Evolutionary conservation across 2,888 invertebrate genomes (phyloP), one percentile per base, ranked within the genome.

Genomic region (Temnothorax unifasciatus): DNA sequence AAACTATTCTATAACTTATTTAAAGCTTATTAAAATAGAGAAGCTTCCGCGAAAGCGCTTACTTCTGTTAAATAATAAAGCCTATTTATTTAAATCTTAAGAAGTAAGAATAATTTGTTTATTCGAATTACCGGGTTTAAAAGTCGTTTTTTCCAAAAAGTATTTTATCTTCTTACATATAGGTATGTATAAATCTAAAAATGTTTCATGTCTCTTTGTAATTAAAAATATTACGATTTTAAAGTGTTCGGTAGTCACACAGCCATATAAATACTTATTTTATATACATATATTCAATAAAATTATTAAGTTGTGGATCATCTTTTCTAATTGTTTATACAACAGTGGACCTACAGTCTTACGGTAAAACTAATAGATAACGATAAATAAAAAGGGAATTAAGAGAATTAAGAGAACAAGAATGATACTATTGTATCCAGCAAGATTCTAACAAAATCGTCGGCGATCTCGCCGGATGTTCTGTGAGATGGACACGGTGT

Each of bases 391-490:
- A n/a, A 15, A 21, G 29, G 29, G 1, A 44, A 75, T 64, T 21
- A 34, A 18, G 21, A 13, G 18, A 1, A 59, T 47, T 21, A 15
- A 3, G 8, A 57, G 11, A 38, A 9, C 15, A 52, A 34, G 8
- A 29, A 11, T 25, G 6, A 63, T 74, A n/a, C n/a, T 41, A 54
- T 38, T 38, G 15, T 21, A n/a, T 71, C 18, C 38, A 21, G 2
- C 13, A 29, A 63, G 63, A 44, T 3, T 44, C 3, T 47, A 47
- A 21, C 21, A 47, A 66, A 47, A 66, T 64, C 34, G 47, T 64
- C 29, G 8, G 0, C 38, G 77, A 71, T 57, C 38, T 57, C 54
- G 8, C 83, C 83, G 87, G 87, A 88, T 87, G 87, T 85, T 81
- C 81, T 54, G 74, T 50, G 25, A 76, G 38, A 63, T 25, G 52